Percentiles rank a stretch among this genome's conserved stretches.
Evolutionary conservation across 2,113 vertebrate species (phyloP).

Genomic region (Asarcornis scutulata): DNA sequence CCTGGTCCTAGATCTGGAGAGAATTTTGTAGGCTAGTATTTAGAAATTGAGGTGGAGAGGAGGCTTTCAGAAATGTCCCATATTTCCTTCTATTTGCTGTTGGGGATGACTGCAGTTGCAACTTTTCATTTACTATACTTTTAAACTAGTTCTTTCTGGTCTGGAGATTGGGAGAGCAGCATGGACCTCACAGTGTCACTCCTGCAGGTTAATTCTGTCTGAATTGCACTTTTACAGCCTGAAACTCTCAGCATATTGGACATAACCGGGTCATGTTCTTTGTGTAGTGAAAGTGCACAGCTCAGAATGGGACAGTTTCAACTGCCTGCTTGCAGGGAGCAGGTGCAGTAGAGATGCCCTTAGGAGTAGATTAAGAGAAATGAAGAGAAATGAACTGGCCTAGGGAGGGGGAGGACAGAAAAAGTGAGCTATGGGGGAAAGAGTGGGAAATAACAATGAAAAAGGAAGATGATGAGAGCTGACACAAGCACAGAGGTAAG

Average conservation of each 20-base stretch:
- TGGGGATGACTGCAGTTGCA: neutral
- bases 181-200: neutral
- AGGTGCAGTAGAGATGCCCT: neutral
- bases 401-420: neutral
- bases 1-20: neutral
- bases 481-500: neutral
- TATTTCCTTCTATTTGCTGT: neutral
- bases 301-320: neutral
- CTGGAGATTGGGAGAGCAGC: neutral
- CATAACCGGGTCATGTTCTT: neutral
- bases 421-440: neutral
- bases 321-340: neutral
- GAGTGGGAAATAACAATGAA: neutral
- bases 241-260: neutral
- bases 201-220: neutral
- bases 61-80: neutral
- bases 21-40: neutral
- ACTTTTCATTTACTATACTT: neutral
- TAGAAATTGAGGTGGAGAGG: neutral
- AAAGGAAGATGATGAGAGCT: neutral
- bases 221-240: neutral
- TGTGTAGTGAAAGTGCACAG: neutral
- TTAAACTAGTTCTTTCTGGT: neutral
- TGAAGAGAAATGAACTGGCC: neutral
- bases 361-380: neutral